phyloP scores from a whole-genome alignment of 2,113 vertebrate genomes.

The Dasyornis broadbenti region DNA sequence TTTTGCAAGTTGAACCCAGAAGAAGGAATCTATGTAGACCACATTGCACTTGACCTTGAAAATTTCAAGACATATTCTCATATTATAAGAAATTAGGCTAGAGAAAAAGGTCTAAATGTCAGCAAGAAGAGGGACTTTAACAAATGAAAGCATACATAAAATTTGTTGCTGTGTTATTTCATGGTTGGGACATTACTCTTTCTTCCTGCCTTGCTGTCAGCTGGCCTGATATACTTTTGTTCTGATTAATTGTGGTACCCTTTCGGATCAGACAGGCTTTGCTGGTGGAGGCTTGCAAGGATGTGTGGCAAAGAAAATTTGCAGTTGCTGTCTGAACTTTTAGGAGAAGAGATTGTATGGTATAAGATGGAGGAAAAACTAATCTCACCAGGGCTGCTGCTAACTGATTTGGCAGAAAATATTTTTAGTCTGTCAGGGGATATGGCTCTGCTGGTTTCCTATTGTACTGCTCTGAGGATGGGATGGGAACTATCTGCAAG shows the following conservation, averaged over 20 bases:
- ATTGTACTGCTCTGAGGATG: background rate
- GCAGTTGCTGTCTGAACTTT: background rate
- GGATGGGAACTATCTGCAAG: background rate
- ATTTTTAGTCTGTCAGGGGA: background rate
- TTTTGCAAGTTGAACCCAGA: background rate
- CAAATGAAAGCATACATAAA: background rate
- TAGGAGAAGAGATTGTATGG: background rate
- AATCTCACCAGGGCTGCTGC: background rate
- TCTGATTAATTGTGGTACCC: slow-evolving; percentile 14
- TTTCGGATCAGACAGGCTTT: background rate
- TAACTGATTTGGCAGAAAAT: background rate
- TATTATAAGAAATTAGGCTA: background rate
- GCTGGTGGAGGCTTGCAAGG: background rate
- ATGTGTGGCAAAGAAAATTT: background rate
- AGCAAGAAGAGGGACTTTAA: background rate
- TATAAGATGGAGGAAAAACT: background rate
- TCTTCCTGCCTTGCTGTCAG: background rate
- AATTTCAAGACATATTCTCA: background rate
- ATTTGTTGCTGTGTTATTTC: background rate
- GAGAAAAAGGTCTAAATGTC: slow-evolving; percentile 13
- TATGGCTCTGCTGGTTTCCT: background rate
- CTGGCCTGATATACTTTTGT: background rate
- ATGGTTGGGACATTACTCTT: background rate
- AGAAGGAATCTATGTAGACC: rapidly evolving
- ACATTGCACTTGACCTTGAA: slow-evolving; percentile 16